phyloP scores from a whole-genome alignment of 2,797 vertebrate species.

The Syndactyla subalaris region DNA sequence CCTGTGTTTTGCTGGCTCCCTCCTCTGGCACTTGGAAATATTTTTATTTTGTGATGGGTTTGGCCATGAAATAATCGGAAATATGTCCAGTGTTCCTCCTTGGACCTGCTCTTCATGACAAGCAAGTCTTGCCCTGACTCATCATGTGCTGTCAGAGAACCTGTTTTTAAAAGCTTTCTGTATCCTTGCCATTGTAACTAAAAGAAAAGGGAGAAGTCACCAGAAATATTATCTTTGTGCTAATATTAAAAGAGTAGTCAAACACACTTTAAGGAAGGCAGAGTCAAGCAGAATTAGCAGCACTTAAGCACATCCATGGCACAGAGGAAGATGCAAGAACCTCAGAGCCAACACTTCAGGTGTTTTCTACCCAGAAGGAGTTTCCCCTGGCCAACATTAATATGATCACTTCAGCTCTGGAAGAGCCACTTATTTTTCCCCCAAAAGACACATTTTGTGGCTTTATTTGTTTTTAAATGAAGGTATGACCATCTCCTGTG shows the following conservation, averaged over 20 bases:
- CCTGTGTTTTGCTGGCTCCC: conserved; percentile 64
- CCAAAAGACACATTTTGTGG: background rate
- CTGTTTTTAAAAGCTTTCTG: background rate
- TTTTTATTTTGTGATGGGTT: conserved; percentile 22
- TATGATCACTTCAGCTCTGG: accelerated
- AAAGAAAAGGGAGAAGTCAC: background rate
- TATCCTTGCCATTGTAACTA: background rate
- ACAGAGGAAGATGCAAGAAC: background rate
- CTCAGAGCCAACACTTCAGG: background rate
- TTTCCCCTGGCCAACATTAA: background rate
- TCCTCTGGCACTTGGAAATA: conserved; percentile 64
- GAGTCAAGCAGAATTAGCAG: background rate
- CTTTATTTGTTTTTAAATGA: background rate
- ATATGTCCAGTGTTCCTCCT: background rate
- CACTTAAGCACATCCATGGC: background rate
- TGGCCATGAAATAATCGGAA: background rate
- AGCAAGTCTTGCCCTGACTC: background rate
- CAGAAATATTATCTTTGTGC: background rate
- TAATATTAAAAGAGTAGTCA: background rate
- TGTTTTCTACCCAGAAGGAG: background rate
- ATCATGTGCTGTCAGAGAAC: accelerated
- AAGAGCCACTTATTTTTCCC: background rate
- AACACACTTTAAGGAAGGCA: background rate
- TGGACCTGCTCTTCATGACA: background rate
- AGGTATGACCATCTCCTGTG: background rate